Conservation (phyloP, 2,797 vertebrate species). For the Etheostoma nigrum region DNA sequence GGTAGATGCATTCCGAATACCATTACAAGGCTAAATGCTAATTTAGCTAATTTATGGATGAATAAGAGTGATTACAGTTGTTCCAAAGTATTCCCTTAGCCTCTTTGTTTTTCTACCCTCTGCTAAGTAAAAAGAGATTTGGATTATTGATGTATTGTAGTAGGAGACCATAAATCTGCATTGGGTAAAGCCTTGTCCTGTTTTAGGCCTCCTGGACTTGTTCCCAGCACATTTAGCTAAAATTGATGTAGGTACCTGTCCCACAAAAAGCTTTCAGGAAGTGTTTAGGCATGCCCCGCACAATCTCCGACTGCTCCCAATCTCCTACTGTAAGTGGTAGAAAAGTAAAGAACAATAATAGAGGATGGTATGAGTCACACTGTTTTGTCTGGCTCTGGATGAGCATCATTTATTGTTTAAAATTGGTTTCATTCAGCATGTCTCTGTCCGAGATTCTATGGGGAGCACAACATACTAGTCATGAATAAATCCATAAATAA, state of each 20-base stretch:
- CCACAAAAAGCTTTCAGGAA: slow-evolving; percentile 36
- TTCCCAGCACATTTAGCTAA: slow-evolving; percentile 33
- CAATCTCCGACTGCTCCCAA: slow-evolving; percentile 4
- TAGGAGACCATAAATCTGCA: slow-evolving; percentile 30
- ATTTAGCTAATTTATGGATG: slow-evolving; percentile 34
- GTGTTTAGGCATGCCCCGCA: slow-evolving; percentile 16
- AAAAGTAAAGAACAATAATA: slow-evolving; percentile 26
- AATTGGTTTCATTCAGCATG: slow-evolving; percentile 18
- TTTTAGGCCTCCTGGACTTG: slow-evolving; percentile 33
- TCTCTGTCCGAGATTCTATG: neutral
- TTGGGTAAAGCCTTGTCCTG: slow-evolving; percentile 46
- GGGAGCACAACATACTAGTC: neutral
- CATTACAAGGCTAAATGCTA: slow-evolving; percentile 42
- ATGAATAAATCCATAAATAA: slow-evolving; percentile 24
- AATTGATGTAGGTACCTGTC: slow-evolving; percentile 47
- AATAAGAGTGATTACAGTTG: slow-evolving; percentile 5
- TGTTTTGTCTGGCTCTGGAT: slow-evolving; percentile 21
- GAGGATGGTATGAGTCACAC: slow-evolving; percentile 26
- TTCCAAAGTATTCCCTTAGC: slow-evolving; percentile 28
- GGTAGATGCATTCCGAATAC: slow-evolving; percentile 21
- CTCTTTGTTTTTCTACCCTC: slow-evolving; percentile 36
- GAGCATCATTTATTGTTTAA: slow-evolving; percentile 18
- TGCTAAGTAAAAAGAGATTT: slow-evolving; percentile 51
- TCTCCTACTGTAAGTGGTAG: slow-evolving; percentile 34
- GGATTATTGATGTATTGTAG: slow-evolving; percentile 45